Evolutionary conservation across 2,888 invertebrate species (phyloP), one percentile per base, ranked within the genome.

Genomic region (Melinopterus prodromus): DNA sequence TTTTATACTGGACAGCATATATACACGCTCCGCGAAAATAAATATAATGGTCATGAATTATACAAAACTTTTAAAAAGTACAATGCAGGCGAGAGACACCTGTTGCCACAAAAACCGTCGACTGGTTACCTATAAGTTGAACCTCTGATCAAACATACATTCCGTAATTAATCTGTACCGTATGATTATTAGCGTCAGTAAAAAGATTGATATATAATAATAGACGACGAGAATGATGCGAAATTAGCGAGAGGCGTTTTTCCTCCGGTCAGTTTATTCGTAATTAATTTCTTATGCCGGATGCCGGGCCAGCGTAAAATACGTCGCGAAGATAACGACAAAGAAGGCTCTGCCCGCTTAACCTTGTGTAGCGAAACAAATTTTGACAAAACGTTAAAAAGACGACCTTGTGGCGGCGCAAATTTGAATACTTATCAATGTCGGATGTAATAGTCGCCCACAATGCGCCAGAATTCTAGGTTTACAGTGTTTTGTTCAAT

Each of bases 101-200:
- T 53, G 53, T 53, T 53, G 53, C 9, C 53, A 53, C 53, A 53
- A 53, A 53, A 53, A 53, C 53, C 9, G 9, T 53, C 9, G 9
- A 53, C 53, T 53, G 9, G 12, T n/a, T n/a, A n/a, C n/a, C 9
- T 9, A 53, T 53, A 53, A 53, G 9, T 53, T 53, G 53, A 53
- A 12, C 3, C 12, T 53, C 53, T 12, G 53, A 53, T 53, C 53
- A 53, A 53, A 53, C 53, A 53, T 53, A 53, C 53, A 53, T 53
- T 53, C 53, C 53, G 53, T 53, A 53, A 53, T 53, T 53, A 53
- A 53, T 53, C 53, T 53, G 53, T 53, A 53, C 53, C 53, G 53
- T 53, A 53, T 53, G 53, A 53, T 53, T 53, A 53, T 53, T 53
- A 53, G 53, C 53, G 53, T 53, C 53, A 53, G 53, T 9, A 53